Conservation (phyloP, 2,888 invertebrate genomes). For the Brachypalpus laphriformis region DNA sequence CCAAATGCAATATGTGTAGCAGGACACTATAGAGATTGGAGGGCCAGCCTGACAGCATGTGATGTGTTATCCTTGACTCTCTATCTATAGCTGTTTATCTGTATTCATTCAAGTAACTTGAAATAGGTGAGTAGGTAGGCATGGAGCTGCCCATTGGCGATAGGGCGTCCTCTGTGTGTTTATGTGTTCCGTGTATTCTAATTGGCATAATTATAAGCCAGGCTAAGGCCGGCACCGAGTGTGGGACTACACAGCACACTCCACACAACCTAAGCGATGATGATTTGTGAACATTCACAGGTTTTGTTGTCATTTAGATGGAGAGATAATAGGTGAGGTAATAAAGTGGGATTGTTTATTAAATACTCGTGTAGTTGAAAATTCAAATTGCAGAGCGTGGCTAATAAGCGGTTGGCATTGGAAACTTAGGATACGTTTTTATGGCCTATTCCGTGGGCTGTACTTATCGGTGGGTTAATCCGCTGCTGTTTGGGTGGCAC, state of each 20-base stretch:
- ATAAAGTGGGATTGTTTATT: slow-evolving; percentile 74
- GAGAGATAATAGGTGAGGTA: slow-evolving; percentile 71
- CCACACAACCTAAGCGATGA: slow-evolving; percentile 52
- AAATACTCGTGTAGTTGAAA: slow-evolving; percentile 62
- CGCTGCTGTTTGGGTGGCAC: not conserved
- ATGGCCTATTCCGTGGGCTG: slow-evolving; percentile 24
- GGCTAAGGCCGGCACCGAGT: slow-evolving; percentile 29
- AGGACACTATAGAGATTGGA: slow-evolving; percentile 11
- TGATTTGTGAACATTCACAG: slow-evolving; percentile 74
- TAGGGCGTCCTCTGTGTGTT: not conserved
- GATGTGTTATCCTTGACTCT: slow-evolving; percentile 65
- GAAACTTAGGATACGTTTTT: slow-evolving; percentile 45
- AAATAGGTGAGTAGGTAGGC: not conserved
- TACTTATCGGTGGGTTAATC: slow-evolving; percentile 38
- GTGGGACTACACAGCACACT: slow-evolving; percentile 16
- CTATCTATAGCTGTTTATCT: slow-evolving; percentile 65
- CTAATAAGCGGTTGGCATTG: slow-evolving; percentile 68
- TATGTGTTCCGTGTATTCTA: slow-evolving; percentile 60
- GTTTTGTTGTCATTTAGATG: slow-evolving; percentile 73
- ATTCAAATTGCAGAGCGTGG: slow-evolving; percentile 68
- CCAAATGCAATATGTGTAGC: slow-evolving; percentile 59
- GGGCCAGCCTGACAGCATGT: slow-evolving; percentile 3
- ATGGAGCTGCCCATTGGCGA: slow-evolving; percentile 47
- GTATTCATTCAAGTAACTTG: slow-evolving; percentile 52
- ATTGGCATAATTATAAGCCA: slow-evolving; percentile 72